These are phyloP conservation scores for Andricus grossulariae DNA, from an alignment of 1,140 invertebrate genomes.

Conservation along the genomic window DNA sequence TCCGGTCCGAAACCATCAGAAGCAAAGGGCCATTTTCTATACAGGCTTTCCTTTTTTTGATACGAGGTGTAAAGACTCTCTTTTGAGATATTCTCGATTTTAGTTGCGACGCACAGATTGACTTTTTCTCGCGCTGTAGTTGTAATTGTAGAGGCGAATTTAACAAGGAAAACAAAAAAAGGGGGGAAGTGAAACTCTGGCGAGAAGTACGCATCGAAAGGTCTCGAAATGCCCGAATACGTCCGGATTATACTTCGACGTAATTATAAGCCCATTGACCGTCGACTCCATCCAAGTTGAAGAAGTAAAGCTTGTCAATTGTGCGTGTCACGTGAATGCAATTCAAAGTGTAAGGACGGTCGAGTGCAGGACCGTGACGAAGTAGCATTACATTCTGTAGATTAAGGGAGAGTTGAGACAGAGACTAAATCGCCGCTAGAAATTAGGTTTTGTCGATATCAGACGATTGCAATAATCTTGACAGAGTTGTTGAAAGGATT, in stretches of 20 bases:
- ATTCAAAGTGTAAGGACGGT: conserved; percentile 19
- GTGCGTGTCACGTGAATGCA: conserved; percentile 59
- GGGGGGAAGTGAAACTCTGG: neutral
- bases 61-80: neutral
- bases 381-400: conserved; percentile 32
- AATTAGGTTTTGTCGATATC: conserved; percentile 21
- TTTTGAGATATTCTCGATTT: neutral
- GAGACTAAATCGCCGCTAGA: conserved; percentile 24
- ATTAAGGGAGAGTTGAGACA: conserved; percentile 25
- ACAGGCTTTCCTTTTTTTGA: neutral
- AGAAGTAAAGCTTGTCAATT: conserved; percentile 66
- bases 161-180: conserved; percentile 32
- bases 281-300: conserved; percentile 27
- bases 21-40: conserved; percentile 14
- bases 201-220: conserved; percentile 21
- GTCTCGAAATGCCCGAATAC: conserved; percentile 17
- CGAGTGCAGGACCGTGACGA: conserved; percentile 20
- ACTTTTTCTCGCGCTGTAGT: conserved; percentile 24
- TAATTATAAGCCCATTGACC: conserved; percentile 29
- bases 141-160: conserved; percentile 27
- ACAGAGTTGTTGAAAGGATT: neutral
- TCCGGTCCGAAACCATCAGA: neutral
- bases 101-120: conserved; percentile 25
- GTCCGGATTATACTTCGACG: conserved; percentile 29
- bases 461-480: neutral